These are phyloP conservation scores for Sanderia malayensis DNA, from an alignment of 30 jellyfish, hydroid and myxozoan species.

Conservation along the genomic window DNA sequence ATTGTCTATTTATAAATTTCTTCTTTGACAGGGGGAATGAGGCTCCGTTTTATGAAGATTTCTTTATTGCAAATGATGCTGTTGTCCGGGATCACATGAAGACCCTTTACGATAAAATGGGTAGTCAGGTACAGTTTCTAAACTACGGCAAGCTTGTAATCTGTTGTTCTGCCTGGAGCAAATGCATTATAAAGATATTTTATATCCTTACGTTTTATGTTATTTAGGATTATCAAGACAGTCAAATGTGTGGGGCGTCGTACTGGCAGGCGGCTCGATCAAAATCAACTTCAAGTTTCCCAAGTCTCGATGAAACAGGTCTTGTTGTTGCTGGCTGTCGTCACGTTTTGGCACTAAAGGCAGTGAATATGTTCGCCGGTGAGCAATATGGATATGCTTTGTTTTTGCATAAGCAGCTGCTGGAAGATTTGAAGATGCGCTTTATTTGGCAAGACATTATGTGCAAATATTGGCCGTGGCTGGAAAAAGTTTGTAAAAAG, in stretches of 20 bases:
- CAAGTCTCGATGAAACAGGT: conserved; percentile 1
- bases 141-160: neutral
- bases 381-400: neutral
- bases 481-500: conserved; percentile 4
- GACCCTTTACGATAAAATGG: conserved; percentile 1
- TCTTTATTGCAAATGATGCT: neutral
- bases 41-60: neutral
- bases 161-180: conserved; percentile 1
- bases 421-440: conserved; percentile 1
- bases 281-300: neutral
- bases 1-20: neutral
- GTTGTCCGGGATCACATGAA: neutral
- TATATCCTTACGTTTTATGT: neutral
- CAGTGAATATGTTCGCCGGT: conserved; percentile 2
- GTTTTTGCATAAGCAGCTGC: conserved; percentile 1
- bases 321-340: conserved; percentile 3
- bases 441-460: neutral
- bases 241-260: conserved; percentile 4
- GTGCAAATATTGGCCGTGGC: conserved; percentile 1
- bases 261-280: conserved; percentile 5
- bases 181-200: neutral
- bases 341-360: neutral
- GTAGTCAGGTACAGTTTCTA: conserved; percentile 1
- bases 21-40: neutral
- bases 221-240: neutral